Percentiles rank a stretch among this genome's conserved stretches.
Evolutionary conservation across 2,888 invertebrate genomes (phyloP).

Genomic region (Prionchulus punctatus): DNA sequence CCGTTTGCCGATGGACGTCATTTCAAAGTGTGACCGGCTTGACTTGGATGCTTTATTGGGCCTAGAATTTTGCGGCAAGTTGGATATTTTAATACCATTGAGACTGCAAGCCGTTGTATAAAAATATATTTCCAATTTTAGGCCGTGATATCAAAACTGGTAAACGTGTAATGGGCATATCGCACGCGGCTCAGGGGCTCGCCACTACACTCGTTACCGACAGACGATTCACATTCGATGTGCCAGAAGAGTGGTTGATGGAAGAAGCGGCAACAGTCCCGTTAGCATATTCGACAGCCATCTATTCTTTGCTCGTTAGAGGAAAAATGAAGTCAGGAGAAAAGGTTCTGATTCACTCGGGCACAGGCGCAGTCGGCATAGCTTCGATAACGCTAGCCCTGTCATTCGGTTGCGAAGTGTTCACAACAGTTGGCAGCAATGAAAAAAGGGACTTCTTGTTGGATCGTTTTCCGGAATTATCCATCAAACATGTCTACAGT

Average conservation of each 20-base stretch:
- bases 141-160: slow-evolving; percentile 46
- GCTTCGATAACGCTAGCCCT: slow-evolving; percentile 81
- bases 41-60: slow-evolving; percentile 68
- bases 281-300: slow-evolving; percentile 37
- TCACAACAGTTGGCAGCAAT: slow-evolving; percentile 47
- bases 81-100: too few relatives aligned
- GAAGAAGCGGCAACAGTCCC: slow-evolving; percentile 41
- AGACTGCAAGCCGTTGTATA: too few relatives aligned
- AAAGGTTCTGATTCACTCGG: slow-evolving; percentile 19
- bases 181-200: slow-evolving; percentile 64
- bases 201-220: slow-evolving; percentile 64
- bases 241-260: slow-evolving; percentile 34
- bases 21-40: slow-evolving; percentile 45
- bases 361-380: slow-evolving; percentile 62
- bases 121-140: too few relatives aligned
- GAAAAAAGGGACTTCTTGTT: slow-evolving; percentile 51
- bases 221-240: slow-evolving; percentile 44
- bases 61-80: too few relatives aligned
- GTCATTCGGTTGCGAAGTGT: slow-evolving; percentile 65
- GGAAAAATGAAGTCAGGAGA: slow-evolving; percentile 69
- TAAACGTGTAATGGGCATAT: slow-evolving; percentile 71
- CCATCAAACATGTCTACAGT: slow-evolving; percentile 62
- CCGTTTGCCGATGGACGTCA: slow-evolving; percentile 85
- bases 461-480: slow-evolving; percentile 61
- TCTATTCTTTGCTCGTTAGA: slow-evolving; percentile 66